phyloP scores from a whole-genome alignment of 2,113 vertebrate genomes.

The Paramisgurnus dabryanus region DNA sequence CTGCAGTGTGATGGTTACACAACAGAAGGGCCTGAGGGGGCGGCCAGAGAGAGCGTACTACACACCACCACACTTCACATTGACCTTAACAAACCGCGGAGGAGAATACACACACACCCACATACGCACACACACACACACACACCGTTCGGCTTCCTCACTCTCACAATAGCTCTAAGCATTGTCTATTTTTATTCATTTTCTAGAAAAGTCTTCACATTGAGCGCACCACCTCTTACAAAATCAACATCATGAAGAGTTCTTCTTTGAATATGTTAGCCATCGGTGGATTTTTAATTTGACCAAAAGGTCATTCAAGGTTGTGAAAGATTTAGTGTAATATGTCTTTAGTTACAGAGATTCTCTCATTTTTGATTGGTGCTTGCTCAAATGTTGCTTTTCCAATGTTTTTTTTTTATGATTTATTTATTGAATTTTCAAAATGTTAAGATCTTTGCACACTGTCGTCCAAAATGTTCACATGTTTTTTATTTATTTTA shows the following conservation, averaged over 20 bases:
- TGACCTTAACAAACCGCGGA: constrained; percentile 52
- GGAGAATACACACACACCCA: constrained; percentile 45
- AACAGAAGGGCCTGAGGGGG: constrained; percentile 54
- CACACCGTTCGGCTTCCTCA: constrained; percentile 15
- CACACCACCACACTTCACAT: constrained; percentile 44
- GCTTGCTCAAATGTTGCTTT: too few species aligned
- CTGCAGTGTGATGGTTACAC: constrained; percentile 43
- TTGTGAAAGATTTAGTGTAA: background rate
- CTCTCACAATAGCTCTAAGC: constrained; percentile 32
- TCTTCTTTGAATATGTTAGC: constrained; percentile 5
- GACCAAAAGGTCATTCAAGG: too few species aligned
- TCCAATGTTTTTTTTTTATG: background rate
- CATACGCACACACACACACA: constrained; percentile 40
- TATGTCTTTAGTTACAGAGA: background rate
- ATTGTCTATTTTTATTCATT: constrained; percentile 51
- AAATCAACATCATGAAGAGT: constrained; percentile 4
- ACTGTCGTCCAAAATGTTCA: too few species aligned
- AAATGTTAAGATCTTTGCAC: too few species aligned
- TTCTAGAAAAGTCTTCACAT: constrained; percentile 40
- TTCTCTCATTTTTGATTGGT: too few species aligned
- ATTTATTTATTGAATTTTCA: too few species aligned
- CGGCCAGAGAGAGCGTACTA: constrained; percentile 40
- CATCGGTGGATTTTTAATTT: background rate
- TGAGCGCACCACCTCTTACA: constrained; percentile 14
- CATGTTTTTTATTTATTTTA: too few species aligned